Evolutionary conservation across 2,797 vertebrate genomes (phyloP).

Genomic region (Xiphorhynchus erythropygius): DNA sequence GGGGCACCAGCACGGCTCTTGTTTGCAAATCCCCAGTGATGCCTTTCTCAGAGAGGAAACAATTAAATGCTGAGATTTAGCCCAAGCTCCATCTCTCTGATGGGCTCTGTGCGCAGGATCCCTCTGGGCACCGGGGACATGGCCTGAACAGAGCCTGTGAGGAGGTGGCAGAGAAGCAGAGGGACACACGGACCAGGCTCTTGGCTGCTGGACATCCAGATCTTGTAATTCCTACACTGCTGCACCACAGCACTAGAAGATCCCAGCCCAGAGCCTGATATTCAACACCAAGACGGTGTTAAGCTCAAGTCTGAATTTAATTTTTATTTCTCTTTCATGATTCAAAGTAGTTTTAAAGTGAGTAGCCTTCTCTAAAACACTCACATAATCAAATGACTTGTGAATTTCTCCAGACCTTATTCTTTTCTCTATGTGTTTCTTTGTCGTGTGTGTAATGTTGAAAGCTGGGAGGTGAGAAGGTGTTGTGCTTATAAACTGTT

Average conservation of each 20-base stretch:
- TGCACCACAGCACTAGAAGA: background rate
- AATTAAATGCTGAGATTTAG: background rate
- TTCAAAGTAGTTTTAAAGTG: background rate
- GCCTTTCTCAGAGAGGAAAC: background rate
- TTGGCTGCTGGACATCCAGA: background rate
- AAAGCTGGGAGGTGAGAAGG: background rate
- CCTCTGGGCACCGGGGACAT: background rate
- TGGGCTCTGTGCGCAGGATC: background rate
- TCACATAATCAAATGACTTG: background rate
- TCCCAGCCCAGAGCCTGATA: background rate
- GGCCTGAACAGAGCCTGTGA: background rate
- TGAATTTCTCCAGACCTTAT: background rate
- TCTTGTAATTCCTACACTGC: background rate
- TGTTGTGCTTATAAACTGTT: background rate
- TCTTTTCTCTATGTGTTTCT: background rate
- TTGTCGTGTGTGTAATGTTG: rapidly evolving
- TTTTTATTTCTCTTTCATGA: background rate
- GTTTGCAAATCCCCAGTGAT: rapidly evolving
- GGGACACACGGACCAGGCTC: rapidly evolving
- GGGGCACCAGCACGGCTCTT: background rate
- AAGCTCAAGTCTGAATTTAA: background rate
- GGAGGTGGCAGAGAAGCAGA: background rate
- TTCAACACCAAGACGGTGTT: background rate
- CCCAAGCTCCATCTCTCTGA: background rate
- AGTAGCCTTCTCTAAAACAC: background rate